Conservation (phyloP, 2,113 vertebrate species). For the Corythoichthys intestinalis region DNA sequence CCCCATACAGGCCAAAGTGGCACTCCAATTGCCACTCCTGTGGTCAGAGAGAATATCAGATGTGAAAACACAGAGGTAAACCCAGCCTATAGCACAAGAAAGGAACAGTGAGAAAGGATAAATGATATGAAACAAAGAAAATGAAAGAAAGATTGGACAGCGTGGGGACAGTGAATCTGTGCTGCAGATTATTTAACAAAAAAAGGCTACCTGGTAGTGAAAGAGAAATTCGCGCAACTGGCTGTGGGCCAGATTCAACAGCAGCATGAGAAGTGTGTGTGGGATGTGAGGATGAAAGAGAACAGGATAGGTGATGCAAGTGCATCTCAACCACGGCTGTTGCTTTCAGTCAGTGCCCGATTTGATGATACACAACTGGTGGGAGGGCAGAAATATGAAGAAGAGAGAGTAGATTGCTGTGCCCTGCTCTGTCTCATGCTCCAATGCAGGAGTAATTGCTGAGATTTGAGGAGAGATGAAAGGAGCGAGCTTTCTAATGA, state of each 20-base stretch:
- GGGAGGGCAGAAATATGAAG: slow-evolving; percentile 10
- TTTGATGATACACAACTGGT: slow-evolving; percentile 55
- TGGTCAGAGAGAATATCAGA: slow-evolving; percentile 32
- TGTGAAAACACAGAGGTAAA: slow-evolving; percentile 13
- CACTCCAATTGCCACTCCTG: slow-evolving; percentile 62
- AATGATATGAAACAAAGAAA: slow-evolving; percentile 41
- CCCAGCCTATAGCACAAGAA: slow-evolving; percentile 19
- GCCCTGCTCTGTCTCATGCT: slow-evolving; percentile 39
- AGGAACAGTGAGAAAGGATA: slow-evolving; percentile 14
- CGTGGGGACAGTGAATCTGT: slow-evolving; percentile 46
- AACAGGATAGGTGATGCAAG: slow-evolving; percentile 66
- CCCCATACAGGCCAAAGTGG: slow-evolving; percentile 63
- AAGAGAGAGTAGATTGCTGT: slow-evolving; percentile 26
- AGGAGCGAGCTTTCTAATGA: background rate
- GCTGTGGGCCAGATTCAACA: slow-evolving; percentile 66
- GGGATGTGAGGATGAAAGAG: slow-evolving; percentile 59
- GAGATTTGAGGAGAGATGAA: background rate
- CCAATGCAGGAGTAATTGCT: slow-evolving; percentile 39
- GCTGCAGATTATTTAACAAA: slow-evolving; percentile 54
- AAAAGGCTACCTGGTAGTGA: slow-evolving; percentile 63
- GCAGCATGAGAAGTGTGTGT: slow-evolving; percentile 63
- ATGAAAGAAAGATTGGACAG: slow-evolving; percentile 43
- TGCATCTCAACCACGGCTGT: slow-evolving; percentile 64
- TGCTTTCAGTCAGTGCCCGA: slow-evolving; percentile 53
- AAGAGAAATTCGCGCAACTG: slow-evolving; percentile 65